phyloP scores from a whole-genome alignment of 2,888 invertebrate genomes.

The Falcaria lacertinaria region DNA sequence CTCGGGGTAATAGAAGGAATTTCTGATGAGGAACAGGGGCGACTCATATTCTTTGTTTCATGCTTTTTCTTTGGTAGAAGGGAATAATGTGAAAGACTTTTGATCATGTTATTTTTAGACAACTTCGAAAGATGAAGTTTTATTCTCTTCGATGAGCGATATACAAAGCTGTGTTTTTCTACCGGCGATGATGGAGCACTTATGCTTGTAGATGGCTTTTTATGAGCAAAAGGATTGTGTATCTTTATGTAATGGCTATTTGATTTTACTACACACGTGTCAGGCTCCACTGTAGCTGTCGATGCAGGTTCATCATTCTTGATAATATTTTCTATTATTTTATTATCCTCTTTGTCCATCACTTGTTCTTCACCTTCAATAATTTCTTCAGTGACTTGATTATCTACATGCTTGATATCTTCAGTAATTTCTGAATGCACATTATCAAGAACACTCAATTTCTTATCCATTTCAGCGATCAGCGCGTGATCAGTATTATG shows the following conservation, averaged over 20 bases:
- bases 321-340: conserved; percentile 9
- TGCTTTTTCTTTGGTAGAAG: conserved; percentile 63
- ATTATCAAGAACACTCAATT: conserved; percentile 41
- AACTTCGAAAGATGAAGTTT: conserved; percentile 61
- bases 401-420: conserved; percentile 1
- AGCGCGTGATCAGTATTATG: conserved; percentile 47
- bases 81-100: conserved; percentile 69
- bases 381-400: not conserved
- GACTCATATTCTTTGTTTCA: conserved; percentile 49
- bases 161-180: conserved; percentile 63
- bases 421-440: conserved; percentile 23
- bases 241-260: conserved; percentile 55
- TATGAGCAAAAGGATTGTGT: conserved; percentile 64
- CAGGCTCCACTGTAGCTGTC: conserved; percentile 29
- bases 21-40: conserved; percentile 61
- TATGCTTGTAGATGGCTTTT: conserved; percentile 58
- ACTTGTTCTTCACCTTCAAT: not conserved
- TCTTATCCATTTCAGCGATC: conserved; percentile 57
- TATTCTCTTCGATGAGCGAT: conserved; percentile 66
- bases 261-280: conserved; percentile 51
- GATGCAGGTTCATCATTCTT: conserved; percentile 21
- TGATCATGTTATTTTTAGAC: conserved; percentile 69
- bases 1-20: conserved; percentile 62
- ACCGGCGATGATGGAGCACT: conserved; percentile 70
- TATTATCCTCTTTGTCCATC: conserved; percentile 4